Evolutionary conservation across 1,140 invertebrate species (phyloP).

Genomic region (Euwallacea fornicatus): DNA sequence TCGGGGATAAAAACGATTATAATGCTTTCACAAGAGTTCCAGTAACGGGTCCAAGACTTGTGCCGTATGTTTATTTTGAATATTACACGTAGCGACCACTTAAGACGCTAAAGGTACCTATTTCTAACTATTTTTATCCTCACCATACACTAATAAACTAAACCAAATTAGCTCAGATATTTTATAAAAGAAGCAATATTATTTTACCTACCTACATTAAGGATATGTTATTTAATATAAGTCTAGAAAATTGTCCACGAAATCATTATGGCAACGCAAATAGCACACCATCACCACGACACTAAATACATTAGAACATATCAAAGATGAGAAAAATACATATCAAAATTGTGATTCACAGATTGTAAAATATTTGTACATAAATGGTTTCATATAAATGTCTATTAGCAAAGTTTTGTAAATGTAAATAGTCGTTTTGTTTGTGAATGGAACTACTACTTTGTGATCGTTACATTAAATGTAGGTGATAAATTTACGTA

Average conservation of each 20-base stretch:
- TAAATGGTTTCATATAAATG: conserved; percentile 1
- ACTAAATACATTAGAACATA: conserved; percentile 33
- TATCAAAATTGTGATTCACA: conserved; percentile 43
- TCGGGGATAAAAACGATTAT: no score
- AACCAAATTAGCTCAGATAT: neutral
- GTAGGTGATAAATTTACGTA: neutral
- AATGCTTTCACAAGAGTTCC: no score
- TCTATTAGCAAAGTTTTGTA: conserved; percentile 12
- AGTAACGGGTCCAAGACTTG: no score
- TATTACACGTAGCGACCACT: no score
- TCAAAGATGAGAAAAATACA: conserved; percentile 39
- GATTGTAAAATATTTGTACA: conserved; percentile 8
- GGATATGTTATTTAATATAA: conserved; percentile 11
- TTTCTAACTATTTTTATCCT: neutral
- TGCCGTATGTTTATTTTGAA: no score
- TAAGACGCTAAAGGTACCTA: no score
- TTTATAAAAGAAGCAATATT: conserved; percentile 4
- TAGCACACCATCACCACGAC: conserved; percentile 10
- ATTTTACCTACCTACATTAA: conserved; percentile 1
- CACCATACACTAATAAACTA: neutral
- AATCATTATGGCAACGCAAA: neutral
- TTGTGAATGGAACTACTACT: conserved; percentile 17
- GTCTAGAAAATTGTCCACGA: no score
- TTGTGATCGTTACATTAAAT: conserved; percentile 20
- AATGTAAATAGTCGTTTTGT: neutral